phyloP scores from a whole-genome alignment of 2,797 vertebrate genomes.

The Enteromius viviparus region DNA sequence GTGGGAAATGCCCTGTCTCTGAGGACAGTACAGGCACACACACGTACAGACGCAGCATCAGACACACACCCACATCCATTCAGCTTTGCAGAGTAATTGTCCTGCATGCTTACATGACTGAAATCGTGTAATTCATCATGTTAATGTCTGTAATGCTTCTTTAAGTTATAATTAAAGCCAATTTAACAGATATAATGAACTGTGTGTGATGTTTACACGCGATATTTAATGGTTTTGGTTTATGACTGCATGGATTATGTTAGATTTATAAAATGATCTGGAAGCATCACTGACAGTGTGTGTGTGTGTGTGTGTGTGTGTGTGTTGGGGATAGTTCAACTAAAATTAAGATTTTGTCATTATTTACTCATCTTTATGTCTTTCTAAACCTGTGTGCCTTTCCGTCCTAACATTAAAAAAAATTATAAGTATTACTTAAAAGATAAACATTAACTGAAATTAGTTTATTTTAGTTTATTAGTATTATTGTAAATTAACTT shows the following conservation, averaged over 20 bases:
- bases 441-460: neutral
- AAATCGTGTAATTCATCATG: neutral
- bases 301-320: neutral
- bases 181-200: slow-evolving; percentile 5
- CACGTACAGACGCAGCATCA: slow-evolving; percentile 5
- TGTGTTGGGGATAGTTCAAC: too few relatives aligned
- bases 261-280: too few relatives aligned
- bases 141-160: slow-evolving; percentile 2
- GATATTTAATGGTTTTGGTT: neutral
- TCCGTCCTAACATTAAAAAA: neutral
- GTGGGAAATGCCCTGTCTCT: neutral
- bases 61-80: slow-evolving; percentile 36
- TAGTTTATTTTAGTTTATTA: neutral
- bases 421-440: neutral
- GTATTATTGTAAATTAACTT: too few relatives aligned
- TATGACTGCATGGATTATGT: neutral
- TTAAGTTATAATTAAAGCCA: slow-evolving; percentile 14
- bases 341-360: neutral
- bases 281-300: neutral
- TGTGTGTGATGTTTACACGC: neutral
- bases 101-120: slow-evolving; percentile 9
- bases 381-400: neutral
- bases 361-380: neutral
- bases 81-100: slow-evolving; percentile 22
- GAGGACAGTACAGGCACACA: slow-evolving; percentile 16